Base-by-base conservation (phyloP, 1,140 invertebrate species). In the Antheraea mylitta region DNA sequence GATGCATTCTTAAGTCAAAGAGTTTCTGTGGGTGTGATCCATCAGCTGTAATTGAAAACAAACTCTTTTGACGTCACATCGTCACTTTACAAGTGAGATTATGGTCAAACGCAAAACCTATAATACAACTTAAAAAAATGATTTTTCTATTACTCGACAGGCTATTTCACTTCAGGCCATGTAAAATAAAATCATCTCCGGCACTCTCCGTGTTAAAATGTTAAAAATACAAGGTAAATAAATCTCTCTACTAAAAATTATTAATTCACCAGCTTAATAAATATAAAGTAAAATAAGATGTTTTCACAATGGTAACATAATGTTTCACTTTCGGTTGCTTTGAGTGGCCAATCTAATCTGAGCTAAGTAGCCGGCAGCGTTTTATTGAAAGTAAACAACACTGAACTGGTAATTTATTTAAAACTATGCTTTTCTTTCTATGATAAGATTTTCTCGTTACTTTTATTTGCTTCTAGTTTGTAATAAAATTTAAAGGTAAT, bases 301-400 rank as follows among this genome's bases (percentile, higher is more conserved):
- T 53, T 53, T n/a, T 53, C 11, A 53, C 16, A 53, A 53, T 53
- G 45, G 11, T 53, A n/a, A 53, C 45, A 53, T 53, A 66, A 69
- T 66, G 65, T 30, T 66, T 72, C 68, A 73, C 61, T 67, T 69
- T 45, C 67, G 18, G 22, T 72, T 58, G 45, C 58, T 72, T 72
- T 69, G 64, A 72, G 71, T 69, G 64, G 67, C 64, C 67, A 67
- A 73, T 73, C 48, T 68, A 72, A 72, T 67, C 66, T 59, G 22
- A 37, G 42, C 66, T 67, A 42, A 67, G 48, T 18, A 22, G 60
- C 59, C 65, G 45, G 45, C 45, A 48, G n/a, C 7, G 37, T 16
- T 16, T 13, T 53, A 67, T 68, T 62, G 67, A 60, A 65, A 68
- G n/a, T 64, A 72, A 72, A 72, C 67, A 68, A 72, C 66, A 65